Evolutionary conservation across 2,797 vertebrate species (phyloP).

Genomic region (Sebastes taczanowskii): DNA sequence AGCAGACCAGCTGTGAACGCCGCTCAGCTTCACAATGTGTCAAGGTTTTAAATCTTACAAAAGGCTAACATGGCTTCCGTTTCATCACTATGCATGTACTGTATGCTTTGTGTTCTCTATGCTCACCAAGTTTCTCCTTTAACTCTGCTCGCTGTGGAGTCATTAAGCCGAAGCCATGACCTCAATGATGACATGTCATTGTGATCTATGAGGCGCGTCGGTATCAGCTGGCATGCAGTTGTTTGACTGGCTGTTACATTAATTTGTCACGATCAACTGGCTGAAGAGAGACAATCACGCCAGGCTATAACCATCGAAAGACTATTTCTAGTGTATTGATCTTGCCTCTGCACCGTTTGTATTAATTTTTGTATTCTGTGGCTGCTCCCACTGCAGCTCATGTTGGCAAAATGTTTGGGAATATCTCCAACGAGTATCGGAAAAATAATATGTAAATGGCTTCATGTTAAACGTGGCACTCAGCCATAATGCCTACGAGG

Average conservation of each 20-base stretch:
- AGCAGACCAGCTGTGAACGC: constrained; percentile 22
- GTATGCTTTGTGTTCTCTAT: not conserved
- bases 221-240: not conserved
- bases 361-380: not conserved
- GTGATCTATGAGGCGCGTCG: constrained; percentile 13
- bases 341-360: not conserved
- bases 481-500: not conserved
- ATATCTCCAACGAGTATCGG: constrained; percentile 4
- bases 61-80: constrained; percentile 9
- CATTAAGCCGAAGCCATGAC: constrained; percentile 13
- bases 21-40: constrained; percentile 25
- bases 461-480: not conserved
- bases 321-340: constrained; percentile 11
- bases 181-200: constrained; percentile 11
- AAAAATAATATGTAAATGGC: not conserved
- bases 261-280: not conserved
- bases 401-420: not conserved
- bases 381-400: not conserved
- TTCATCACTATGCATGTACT: not conserved
- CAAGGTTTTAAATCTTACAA: constrained; percentile 14
- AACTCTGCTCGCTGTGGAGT: not conserved
- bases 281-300: not conserved
- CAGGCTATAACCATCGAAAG: not conserved
- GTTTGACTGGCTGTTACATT: not conserved
- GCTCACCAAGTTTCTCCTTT: not conserved